A percentile compares a stretch with the other conserved stretches of the same genome.
These are phyloP conservation scores for Oligia strigilis DNA, from an alignment of 2,888 invertebrate genomes.

Conservation along the genomic window DNA sequence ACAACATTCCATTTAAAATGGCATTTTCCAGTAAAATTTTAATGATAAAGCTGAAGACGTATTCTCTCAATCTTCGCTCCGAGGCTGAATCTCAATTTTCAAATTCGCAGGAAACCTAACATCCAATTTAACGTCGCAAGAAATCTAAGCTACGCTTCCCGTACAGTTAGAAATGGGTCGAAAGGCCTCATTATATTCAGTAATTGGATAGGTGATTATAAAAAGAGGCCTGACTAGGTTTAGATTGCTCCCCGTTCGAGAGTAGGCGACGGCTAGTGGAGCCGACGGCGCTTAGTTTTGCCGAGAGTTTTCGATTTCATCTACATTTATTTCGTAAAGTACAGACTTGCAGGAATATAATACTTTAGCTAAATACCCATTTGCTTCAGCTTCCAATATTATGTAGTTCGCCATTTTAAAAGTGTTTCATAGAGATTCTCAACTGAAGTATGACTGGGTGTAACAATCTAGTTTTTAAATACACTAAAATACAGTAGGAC, in stretches of 20 bases:
- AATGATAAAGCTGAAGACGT: neutral
- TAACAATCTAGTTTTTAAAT: neutral
- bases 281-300: slow-evolving; percentile 22
- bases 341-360: neutral
- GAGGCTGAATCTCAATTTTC: slow-evolving; percentile 3
- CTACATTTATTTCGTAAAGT: slow-evolving; percentile 16
- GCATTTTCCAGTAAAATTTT: neutral
- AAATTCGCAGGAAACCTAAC: slow-evolving; percentile 6
- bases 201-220: slow-evolving; percentile 67
- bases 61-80: neutral
- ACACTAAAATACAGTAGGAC: too few species aligned
- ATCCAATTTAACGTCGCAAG: slow-evolving; percentile 17
- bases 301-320: slow-evolving; percentile 3
- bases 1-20: neutral
- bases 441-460: neutral
- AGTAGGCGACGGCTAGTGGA: slow-evolving; percentile 33
- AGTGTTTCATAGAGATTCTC: neutral
- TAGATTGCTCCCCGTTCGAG: slow-evolving; percentile 38
- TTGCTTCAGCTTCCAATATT: neutral
- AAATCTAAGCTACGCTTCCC: slow-evolving; percentile 27
- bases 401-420: neutral
- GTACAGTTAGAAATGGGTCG: slow-evolving; percentile 12
- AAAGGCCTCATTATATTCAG: slow-evolving; percentile 51
- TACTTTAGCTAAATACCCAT: neutral
- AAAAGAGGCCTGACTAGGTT: slow-evolving; percentile 48